Evolutionary conservation across 2,113 vertebrate genomes (phyloP).

Genomic region (Corapipo altera): DNA sequence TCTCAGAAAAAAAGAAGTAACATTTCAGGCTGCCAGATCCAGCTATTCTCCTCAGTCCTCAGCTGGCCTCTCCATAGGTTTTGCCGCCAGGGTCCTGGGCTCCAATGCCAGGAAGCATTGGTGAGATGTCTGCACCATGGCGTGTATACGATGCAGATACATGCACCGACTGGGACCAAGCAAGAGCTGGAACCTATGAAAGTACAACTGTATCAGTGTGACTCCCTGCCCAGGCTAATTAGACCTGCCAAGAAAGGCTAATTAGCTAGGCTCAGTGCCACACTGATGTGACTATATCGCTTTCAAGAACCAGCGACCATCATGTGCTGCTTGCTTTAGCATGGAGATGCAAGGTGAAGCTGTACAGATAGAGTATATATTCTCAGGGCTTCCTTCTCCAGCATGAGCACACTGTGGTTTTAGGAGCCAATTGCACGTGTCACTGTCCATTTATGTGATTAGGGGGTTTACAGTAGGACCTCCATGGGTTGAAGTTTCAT

Average conservation of each 20-base stretch:
- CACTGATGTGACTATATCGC: constrained; percentile 27
- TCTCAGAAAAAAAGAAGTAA: not conserved
- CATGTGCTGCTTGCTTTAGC: not conserved
- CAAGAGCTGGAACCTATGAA: not conserved
- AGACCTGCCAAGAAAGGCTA: constrained; percentile 58
- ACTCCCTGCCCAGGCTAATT: constrained; percentile 50
- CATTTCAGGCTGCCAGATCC: not conserved
- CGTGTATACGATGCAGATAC: not conserved
- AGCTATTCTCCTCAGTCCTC: constrained; percentile 27
- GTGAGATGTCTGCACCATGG: not conserved
- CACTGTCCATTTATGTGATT: not conserved
- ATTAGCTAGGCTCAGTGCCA: constrained; percentile 55
- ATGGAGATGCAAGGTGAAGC: not conserved
- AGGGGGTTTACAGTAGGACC: not conserved
- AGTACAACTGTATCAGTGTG: constrained; percentile 34
- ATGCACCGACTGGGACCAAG: rapidly evolving
- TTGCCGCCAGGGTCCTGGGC: not conserved
- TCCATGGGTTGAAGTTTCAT: rapidly evolving
- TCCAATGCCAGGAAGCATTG: not conserved
- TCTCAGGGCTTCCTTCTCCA: not conserved
- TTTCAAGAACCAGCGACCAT: constrained; percentile 18
- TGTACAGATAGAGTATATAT: not conserved
- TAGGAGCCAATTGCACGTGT: rapidly evolving
- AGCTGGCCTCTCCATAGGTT: not conserved
- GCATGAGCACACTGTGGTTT: not conserved